These are phyloP conservation scores for Caenorhabditis becei DNA, from an alignment of 2,888 invertebrate species.

Conservation along the genomic window DNA sequence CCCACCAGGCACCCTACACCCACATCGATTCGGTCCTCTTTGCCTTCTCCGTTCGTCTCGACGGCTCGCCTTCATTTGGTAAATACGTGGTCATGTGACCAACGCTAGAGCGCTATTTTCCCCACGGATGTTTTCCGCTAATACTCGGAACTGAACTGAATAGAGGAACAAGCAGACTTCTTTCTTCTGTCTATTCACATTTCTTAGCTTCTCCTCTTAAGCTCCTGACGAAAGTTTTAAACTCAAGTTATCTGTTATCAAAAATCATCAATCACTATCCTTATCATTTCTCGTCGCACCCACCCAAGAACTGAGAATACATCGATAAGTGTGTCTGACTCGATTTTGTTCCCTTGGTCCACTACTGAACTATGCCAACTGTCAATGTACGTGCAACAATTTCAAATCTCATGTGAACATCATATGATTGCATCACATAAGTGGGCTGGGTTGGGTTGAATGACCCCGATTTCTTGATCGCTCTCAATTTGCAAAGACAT, in stretches of 20 bases:
- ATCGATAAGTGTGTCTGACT: slow-evolving; percentile 17
- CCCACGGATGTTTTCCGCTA: slow-evolving; percentile 3
- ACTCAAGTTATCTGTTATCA: slow-evolving; percentile 10
- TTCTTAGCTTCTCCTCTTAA: neutral
- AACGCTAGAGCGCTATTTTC: slow-evolving; percentile 2
- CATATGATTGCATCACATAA: slow-evolving; percentile 60
- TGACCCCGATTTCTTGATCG: slow-evolving; percentile 18
- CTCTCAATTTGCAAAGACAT: neutral
- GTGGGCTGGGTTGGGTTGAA: neutral
- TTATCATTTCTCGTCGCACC: slow-evolving; percentile 28
- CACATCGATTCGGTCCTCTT: slow-evolving; percentile 44
- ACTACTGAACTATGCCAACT: slow-evolving; percentile 3
- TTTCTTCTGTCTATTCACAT: neutral
- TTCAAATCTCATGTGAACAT: slow-evolving; percentile 50
- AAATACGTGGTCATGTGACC: slow-evolving; percentile 52
- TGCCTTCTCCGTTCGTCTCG: slow-evolving; percentile 25
- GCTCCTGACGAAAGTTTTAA: neutral
- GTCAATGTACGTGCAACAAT: slow-evolving; percentile 46
- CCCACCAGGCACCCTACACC: slow-evolving; percentile 21
- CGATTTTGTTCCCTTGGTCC: neutral
- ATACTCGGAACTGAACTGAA: neutral
- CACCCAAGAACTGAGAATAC: neutral
- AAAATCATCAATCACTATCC: slow-evolving; percentile 33
- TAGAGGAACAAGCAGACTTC: neutral
- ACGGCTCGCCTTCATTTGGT: slow-evolving; percentile 37